Base-by-base conservation (phyloP, 2,797 vertebrate species). In the Sebastiscus tertius region DNA sequence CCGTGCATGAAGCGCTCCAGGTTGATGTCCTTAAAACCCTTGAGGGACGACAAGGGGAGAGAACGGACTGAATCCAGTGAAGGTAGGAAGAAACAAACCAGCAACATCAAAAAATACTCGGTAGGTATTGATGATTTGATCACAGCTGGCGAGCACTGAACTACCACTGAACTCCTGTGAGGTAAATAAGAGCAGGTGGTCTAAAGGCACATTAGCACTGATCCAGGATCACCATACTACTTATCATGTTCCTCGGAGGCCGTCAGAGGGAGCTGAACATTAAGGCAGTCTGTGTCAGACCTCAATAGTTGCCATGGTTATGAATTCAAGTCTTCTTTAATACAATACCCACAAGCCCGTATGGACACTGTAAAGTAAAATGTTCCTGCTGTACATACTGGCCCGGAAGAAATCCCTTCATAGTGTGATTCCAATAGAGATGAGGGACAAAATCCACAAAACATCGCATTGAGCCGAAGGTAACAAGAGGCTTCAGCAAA, bases 21-120 rank as follows among this genome's bases (percentile, higher is more conserved):
- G 92, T 98, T 97, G 94, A 99, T 99, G 91, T 99, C 98, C 91
- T 99, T 99, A 93, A 99, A 99, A 66, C 98, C 98, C 98, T 99
- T 90, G 1, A 74, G 77, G 73, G 79, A n/a, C 0, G 20, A 42
- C 4, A 36, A 22, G 63, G 46, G 10, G 31, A 18, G 16, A 81
- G 26, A 70, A 5, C 2, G 49, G 61, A 9, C 36, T 12, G 42
- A 56, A 46, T 71, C 85, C 72, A 77, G 77, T 7, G 72, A 67
- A 0, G 52, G 20, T 10, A 54, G n/a, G 52, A 5, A 20, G 7
- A 63, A 55, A 52, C 18, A 60, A 29, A 22, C 49, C 36, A 65
- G 14, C 4, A 26, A 60, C 31, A 36, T 11, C 2, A 1, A 34
- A 33, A 8, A 11, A 18, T 2, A 2, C 2, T 59, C 4, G n/a